Conservation (phyloP, 1,140 invertebrate species). For the Scaptodrosophila lebanonensis region DNA sequence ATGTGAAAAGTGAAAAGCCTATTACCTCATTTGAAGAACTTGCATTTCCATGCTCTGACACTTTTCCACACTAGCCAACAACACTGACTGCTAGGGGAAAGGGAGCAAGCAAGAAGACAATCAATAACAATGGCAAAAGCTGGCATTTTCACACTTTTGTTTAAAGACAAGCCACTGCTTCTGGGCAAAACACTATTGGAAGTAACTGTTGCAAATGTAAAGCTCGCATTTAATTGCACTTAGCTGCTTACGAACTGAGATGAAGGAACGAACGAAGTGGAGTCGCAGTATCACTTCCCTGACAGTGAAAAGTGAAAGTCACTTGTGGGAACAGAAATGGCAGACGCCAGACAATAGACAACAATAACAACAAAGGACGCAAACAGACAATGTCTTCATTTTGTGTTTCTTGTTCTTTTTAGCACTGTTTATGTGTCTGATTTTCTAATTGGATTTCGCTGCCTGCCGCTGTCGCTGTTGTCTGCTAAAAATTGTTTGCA, state of each 20-base stretch:
- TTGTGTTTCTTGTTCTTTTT: conserved; percentile 23
- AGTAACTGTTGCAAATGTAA: conserved; percentile 37
- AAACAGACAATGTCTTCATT: conserved; percentile 24
- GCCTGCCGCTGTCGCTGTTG: too few species aligned
- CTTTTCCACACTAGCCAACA: conserved; percentile 25
- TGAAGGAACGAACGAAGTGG: too few species aligned
- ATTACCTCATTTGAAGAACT: conserved; percentile 24
- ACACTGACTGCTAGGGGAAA: too few species aligned
- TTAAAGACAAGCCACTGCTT: too few species aligned
- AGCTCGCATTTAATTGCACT: conserved; percentile 61
- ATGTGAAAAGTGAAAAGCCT: conserved; percentile 18
- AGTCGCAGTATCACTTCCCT: too few species aligned
- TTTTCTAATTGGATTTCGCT: conserved; percentile 56
- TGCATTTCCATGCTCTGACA: conserved; percentile 29
- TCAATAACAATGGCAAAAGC: too few species aligned
- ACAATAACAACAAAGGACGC: neutral
- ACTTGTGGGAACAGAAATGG: conserved; percentile 27
- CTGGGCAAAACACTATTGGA: conserved; percentile 30
- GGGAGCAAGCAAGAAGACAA: too few species aligned
- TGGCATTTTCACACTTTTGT: conserved; percentile 6
- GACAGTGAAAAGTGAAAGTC: conserved; percentile 66
- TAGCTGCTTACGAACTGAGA: conserved; percentile 38
- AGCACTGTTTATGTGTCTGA: conserved; percentile 54
- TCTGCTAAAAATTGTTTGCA: neutral
- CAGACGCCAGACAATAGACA: conserved; percentile 2